Conservation (phyloP, 2,888 invertebrate species). For the Polydrusus tereticollis region DNA sequence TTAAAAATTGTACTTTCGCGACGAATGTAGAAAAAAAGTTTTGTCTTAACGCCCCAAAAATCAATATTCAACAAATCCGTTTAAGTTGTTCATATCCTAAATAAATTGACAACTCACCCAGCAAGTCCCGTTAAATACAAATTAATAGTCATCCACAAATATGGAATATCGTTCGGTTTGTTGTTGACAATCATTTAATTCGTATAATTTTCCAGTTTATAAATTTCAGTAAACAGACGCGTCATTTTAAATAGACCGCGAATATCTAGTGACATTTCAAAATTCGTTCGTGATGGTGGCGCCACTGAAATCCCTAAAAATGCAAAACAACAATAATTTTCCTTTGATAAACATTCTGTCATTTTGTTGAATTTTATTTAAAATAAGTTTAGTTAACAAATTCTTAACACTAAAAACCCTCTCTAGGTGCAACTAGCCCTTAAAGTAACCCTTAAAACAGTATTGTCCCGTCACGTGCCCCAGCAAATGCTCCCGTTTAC, state of each 20-base stretch:
- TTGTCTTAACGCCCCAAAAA: slow-evolving; percentile 27
- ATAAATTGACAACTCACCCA: background rate
- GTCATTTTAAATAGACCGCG: slow-evolving; percentile 15
- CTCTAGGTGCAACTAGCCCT: slow-evolving; percentile 24
- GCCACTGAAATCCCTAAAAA: slow-evolving; percentile 4
- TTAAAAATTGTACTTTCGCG: too few relatives aligned
- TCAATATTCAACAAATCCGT: slow-evolving; percentile 21
- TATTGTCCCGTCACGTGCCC: slow-evolving; percentile 62
- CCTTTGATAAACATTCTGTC: slow-evolving; percentile 38
- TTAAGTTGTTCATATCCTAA: background rate
- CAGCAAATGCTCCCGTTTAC: slow-evolving; percentile 65
- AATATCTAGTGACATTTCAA: slow-evolving; percentile 12
- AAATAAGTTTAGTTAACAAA: slow-evolving; percentile 27
- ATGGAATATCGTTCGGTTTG: too few relatives aligned
- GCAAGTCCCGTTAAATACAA: too few relatives aligned
- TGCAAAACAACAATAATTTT: slow-evolving; percentile 28
- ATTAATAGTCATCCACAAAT: too few relatives aligned
- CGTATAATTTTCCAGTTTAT: too few relatives aligned
- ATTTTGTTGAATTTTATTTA: slow-evolving; percentile 35
- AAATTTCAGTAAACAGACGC: too few relatives aligned
- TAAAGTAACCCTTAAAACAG: slow-evolving; percentile 7
- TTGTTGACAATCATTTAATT: too few relatives aligned
- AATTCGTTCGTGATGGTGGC: background rate
- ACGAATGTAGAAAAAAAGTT: background rate
- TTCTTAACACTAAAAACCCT: slow-evolving; percentile 1